phyloP scores from a whole-genome alignment of 1,140 invertebrate species.

The Palaemon carinicauda region DNA sequence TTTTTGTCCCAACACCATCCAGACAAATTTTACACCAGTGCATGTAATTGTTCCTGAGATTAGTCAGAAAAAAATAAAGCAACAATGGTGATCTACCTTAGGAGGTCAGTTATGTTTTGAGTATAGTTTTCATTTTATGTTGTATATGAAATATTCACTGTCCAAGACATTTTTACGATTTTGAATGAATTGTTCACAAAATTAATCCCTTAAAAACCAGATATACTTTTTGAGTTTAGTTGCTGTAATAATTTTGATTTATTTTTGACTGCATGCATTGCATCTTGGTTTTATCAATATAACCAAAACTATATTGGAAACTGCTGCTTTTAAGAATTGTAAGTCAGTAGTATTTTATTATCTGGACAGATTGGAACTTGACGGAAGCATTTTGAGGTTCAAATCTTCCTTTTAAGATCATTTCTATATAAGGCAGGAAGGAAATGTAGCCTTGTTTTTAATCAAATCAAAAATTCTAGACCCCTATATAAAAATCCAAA shows the following conservation, averaged over 20 bases:
- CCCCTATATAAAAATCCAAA: not conserved
- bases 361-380: not conserved
- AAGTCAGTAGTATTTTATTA: not conserved
- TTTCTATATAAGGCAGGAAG: constrained; percentile 15
- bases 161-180: not conserved
- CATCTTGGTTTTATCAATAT: constrained; percentile 24
- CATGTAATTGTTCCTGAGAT: not conserved
- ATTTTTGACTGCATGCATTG: constrained; percentile 26
- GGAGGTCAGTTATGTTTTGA: not conserved
- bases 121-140: not conserved
- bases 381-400: constrained; percentile 20
- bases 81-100: constrained; percentile 6
- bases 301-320: too few relatives aligned
- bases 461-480: constrained; percentile 32
- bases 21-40: not conserved
- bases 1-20: constrained; percentile 1
- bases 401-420: not conserved
- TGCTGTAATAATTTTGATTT: not conserved
- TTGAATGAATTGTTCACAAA: constrained; percentile 19
- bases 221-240: not conserved
- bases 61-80: not conserved
- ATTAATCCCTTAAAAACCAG: not conserved
- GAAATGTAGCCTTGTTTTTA: constrained; percentile 16
- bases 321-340: too few relatives aligned
- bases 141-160: not conserved